A percentile compares a stretch with the other conserved stretches of the same genome.
Evolutionary conservation across 2,888 invertebrate species (phyloP).

Genomic region (Laspeyria flexula): DNA sequence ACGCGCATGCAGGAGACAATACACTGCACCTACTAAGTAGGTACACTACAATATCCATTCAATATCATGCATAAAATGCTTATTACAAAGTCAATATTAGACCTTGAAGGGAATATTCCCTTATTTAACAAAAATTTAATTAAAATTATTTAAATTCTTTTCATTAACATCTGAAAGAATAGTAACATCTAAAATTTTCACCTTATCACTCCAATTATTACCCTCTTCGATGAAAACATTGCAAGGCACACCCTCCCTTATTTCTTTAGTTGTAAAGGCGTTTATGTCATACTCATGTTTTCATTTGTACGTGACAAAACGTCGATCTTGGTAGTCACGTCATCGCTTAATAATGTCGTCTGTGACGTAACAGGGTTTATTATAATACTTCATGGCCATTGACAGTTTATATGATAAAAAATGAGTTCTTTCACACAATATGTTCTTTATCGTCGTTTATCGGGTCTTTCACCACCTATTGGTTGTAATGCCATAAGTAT

Average conservation of each 20-base stretch:
- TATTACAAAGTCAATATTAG: too few species aligned
- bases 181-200: neutral
- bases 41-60: too few species aligned
- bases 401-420: neutral
- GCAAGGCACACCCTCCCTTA: neutral
- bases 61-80: too few species aligned
- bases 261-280: neutral
- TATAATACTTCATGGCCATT: neutral
- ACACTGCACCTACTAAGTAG: too few species aligned
- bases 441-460: too few species aligned
- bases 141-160: too few species aligned
- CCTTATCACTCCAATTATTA: neutral
- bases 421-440: neutral
- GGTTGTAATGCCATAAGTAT: too few species aligned
- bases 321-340: conserved; percentile 1
- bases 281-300: neutral
- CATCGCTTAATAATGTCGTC: conserved; percentile 5
- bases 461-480: too few species aligned
- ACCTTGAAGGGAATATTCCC: too few species aligned
- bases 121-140: too few species aligned
- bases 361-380: conserved; percentile 4
- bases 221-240: neutral
- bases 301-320: conserved; percentile 7
- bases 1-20: too few species aligned
- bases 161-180: neutral